Evolutionary conservation across 1,140 invertebrate genomes (phyloP).

Genomic region (Aporrectodea caliginosa): DNA sequence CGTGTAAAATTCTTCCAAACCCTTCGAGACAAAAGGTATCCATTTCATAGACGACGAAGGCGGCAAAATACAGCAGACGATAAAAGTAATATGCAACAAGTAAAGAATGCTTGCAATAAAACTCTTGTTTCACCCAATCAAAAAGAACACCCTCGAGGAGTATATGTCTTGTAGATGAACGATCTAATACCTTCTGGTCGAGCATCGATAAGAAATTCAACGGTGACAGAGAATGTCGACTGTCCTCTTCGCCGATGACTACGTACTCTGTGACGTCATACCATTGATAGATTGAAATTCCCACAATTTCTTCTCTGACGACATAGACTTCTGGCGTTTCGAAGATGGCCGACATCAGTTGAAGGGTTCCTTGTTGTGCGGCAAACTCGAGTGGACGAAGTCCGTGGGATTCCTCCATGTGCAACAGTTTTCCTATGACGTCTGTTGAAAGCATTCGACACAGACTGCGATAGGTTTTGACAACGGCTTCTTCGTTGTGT

Average conservation of each 20-base stretch:
- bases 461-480: not conserved
- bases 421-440: not conserved
- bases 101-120: not conserved
- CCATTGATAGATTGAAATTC: not conserved
- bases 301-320: slow-evolving; percentile 1
- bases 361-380: not conserved
- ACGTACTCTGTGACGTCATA: slow-evolving; percentile 28
- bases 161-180: not conserved
- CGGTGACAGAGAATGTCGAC: slow-evolving; percentile 11
- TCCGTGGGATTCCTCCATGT: not conserved
- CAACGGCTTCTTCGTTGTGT: not conserved
- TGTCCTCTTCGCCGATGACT: not conserved
- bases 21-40: not conserved
- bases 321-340: slow-evolving; percentile 15
- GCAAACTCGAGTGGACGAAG: slow-evolving; percentile 22
- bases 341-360: slow-evolving; percentile 16
- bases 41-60: not conserved
- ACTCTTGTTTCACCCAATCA: not conserved
- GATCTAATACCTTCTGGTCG: not conserved
- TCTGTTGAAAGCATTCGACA: not conserved
- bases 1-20: not conserved
- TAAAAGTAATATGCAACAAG: not conserved
- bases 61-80: not conserved
- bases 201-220: slow-evolving; percentile 2
- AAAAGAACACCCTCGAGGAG: not conserved